Evolutionary conservation across 2,113 vertebrate species (phyloP), one percentile per base, ranked within the genome.

Genomic region (Camelus bactrianus): DNA sequence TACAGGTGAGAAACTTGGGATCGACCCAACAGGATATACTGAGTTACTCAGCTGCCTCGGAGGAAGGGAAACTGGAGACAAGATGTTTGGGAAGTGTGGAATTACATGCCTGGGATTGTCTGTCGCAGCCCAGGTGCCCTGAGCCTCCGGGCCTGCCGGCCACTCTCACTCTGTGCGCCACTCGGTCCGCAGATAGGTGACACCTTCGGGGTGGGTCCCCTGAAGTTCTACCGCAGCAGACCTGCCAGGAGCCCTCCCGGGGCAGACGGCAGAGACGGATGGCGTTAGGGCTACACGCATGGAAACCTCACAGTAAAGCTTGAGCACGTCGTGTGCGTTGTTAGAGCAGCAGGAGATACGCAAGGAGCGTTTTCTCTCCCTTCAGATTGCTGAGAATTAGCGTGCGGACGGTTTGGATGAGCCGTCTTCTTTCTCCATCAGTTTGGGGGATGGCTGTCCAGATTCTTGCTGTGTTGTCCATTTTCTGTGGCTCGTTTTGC

Each of bases 351-450:
- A 1, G 96, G 95, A 97, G 64, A 81, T 28, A 13, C 11, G 58
- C 69, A 42, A 77, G 85, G 35, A 82, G 2, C 32, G 89, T 97
- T 96, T 95, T 75, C 22, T 38, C 28, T 88, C 64, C 88, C 91
- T 97, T 98, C 97, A 97, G 93, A 82, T 82, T 98, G 81, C 3
- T 94, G 97, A 86, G 93, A 95, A 96, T 95, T 95, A 91, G 62
- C 84, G 72, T 77, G n/a, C 60, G 20, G 79, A 77, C 69, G 58
- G 22, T 26, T 62, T 92, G 83, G 46, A 70, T 93, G 58, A 86
- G 72, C 80, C 97, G 76, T 30, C 85, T 93, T 95, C 50, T 97
- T 93, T 76, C 65, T 52, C 83, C 24, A 60, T 90, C 42, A 79
- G 46, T 89, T 97, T 97, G 52, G 46, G 46, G 91, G 42, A 64